Conservation (phyloP, 2,888 invertebrate species). For the Agrotis clavis region DNA sequence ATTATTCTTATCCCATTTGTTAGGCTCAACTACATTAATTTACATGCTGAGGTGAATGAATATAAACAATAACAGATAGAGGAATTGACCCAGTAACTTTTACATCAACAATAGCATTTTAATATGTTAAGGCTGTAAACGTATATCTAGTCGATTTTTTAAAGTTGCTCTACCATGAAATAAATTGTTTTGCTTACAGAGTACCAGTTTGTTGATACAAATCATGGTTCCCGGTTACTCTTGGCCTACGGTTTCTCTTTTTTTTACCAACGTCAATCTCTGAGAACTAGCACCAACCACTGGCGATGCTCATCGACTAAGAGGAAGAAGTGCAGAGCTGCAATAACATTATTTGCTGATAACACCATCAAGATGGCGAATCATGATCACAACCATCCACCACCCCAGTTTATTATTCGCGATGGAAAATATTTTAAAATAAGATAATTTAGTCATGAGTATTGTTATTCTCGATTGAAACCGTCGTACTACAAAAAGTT, state of each 20-base stretch:
- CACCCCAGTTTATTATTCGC: slow-evolving; percentile 9
- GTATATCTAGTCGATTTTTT: no score
- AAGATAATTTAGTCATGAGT: no score
- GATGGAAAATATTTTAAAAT: slow-evolving; percentile 5
- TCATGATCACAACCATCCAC: slow-evolving; percentile 20
- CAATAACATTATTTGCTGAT: slow-evolving; percentile 26
- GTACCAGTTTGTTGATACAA: slow-evolving; percentile 25
- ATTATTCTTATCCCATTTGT: no score
- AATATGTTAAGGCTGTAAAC: no score
- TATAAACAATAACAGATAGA: no score
- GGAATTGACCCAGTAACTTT: no score
- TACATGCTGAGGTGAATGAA: no score
- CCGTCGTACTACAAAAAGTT: not conserved
- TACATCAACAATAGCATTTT: no score
- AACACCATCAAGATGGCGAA: slow-evolving; percentile 27
- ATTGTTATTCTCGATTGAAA: not conserved
- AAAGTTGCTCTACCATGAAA: not conserved
- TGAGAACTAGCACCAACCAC: slow-evolving; percentile 28
- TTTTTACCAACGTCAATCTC: slow-evolving; percentile 17
- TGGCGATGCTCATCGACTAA: slow-evolving; percentile 37
- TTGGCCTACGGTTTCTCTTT: slow-evolving; percentile 33
- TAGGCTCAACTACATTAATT: no score
- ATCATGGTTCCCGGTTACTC: slow-evolving; percentile 22
- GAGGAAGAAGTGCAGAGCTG: slow-evolving; percentile 35
- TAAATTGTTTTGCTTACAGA: slow-evolving; percentile 16